phyloP scores from a whole-genome alignment of 1,140 invertebrate species.

The Drosophila miranda region DNA sequence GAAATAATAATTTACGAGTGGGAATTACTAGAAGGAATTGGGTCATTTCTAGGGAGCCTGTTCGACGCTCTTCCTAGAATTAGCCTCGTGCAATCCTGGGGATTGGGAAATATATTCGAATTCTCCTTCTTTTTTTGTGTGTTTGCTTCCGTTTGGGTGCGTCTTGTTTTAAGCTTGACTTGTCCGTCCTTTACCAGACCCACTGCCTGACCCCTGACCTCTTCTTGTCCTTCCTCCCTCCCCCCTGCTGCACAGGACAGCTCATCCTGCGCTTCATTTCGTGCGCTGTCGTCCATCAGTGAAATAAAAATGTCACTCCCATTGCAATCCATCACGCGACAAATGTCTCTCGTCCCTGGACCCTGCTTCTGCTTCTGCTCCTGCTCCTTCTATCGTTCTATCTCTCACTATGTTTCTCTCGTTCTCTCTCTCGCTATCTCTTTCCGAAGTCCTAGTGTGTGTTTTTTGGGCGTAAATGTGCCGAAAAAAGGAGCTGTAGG shows the following conservation, averaged over 20 bases:
- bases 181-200: background rate
- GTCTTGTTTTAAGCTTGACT: conserved; percentile 32
- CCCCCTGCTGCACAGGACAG: background rate
- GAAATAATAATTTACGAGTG: no score
- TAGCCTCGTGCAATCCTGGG: no score
- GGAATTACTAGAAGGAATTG: no score
- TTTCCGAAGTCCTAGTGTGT: conserved; percentile 3
- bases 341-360: conserved; percentile 60
- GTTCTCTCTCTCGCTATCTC: background rate
- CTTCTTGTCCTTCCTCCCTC: no score
- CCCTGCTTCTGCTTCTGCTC: background rate
- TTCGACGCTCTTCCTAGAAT: no score
- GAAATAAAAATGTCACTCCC: conserved; percentile 82
- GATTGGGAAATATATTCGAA: no score
- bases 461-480: conserved; percentile 64
- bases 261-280: conserved; percentile 58
- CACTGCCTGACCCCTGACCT: background rate
- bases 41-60: no score
- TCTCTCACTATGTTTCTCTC: background rate
- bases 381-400: no score
- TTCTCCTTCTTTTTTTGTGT: no score
- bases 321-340: conserved; percentile 82
- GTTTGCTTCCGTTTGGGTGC: conserved; percentile 28
- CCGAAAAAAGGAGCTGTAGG: conserved; percentile 45
- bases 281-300: conserved; percentile 78